Evolutionary conservation across 2,113 vertebrate genomes (phyloP), one percentile per base, ranked within the genome.

Genomic region (Saccopteryx bilineata): DNA sequence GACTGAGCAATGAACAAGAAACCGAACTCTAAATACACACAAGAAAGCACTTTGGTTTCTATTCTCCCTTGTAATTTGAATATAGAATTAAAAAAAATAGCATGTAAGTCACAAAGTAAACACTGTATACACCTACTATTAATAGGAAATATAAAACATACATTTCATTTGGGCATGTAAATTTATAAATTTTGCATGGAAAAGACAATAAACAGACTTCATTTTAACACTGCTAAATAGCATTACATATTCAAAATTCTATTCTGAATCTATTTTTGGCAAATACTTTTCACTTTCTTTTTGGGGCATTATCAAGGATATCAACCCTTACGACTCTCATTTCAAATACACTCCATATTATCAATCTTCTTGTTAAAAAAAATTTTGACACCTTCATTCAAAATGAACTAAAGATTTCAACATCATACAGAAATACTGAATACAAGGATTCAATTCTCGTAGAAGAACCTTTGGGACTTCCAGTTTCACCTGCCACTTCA

Each of bases 21-120:
- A 74, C 2, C 4, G 1, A 93, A 80, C 21, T 83, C 90, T 52
- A 93, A 84, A 95, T 9, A 91, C 69, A 71, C 46, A 74, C 14
- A 75, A 83, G 31, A 75, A 26, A 89, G 24, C 50, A 81, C 79
- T 26, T 63, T 86, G 33, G 21, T 71, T 91, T 52, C 7, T 74
- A 79, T 80, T 93, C 52, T 26, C 76, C 21, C 31, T 94, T 12
- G 68, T 46, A 81, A 56, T 87, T 90, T 95, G 58, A 88, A 94
- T 52, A 68, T 0, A 90, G 65, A 61, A 90, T 65, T 18, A 13
- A 52, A 76, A 65, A 1, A 72, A 65, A 78, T 11, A 56, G 11
- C 33, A 54, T 26, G 5, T 13, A 93, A 74, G 17, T 76, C 80
- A 96, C 19, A 4, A 26, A 86, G 48, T 46, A 5, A 63, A 48